Percentiles rank a stretch among this genome's conserved stretches.
Evolutionary conservation across 2,113 vertebrate species (phyloP).

Genomic region (Acanthochromis polyacanthus): DNA sequence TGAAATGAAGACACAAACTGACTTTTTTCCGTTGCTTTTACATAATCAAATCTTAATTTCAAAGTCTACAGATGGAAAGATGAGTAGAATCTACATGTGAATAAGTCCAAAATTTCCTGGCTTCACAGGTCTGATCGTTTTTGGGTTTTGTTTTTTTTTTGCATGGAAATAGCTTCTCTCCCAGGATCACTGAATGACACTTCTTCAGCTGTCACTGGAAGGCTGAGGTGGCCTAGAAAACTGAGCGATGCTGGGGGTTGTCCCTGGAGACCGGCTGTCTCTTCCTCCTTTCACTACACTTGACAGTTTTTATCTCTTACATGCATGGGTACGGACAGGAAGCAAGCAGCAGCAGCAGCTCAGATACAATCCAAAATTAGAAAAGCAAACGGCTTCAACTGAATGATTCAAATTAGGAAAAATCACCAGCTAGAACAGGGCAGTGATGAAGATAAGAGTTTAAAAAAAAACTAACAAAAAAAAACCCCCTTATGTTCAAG

Average conservation of each 20-base stretch:
- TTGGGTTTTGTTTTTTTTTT: too few species aligned
- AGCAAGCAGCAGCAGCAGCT: neutral
- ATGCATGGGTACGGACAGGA: slow-evolving; percentile 9
- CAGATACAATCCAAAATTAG: neutral
- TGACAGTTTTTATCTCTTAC: slow-evolving; percentile 55
- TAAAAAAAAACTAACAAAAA: too few species aligned
- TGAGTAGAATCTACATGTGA: neutral
- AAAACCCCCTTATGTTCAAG: too few species aligned
- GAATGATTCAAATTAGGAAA: neutral
- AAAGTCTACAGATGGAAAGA: neutral
- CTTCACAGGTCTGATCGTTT: neutral
- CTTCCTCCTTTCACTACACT: slow-evolving; percentile 36
- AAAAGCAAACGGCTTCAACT: neutral
- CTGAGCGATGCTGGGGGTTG: slow-evolving; percentile 34
- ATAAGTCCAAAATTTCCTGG: neutral
- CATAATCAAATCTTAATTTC: too few species aligned
- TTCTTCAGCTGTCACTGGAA: slow-evolving; percentile 62
- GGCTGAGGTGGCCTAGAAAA: slow-evolving; percentile 76
- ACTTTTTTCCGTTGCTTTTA: too few species aligned
- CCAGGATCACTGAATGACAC: slow-evolving; percentile 53
- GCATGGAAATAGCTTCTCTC: slow-evolving; percentile 51
- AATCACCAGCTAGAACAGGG: neutral
- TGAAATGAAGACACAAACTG: neutral
- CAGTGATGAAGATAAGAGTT: neutral
- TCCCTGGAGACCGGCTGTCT: slow-evolving; percentile 51